Evolutionary conservation across 2,888 invertebrate genomes (phyloP).

Genomic region (Ophioninae sp.): DNA sequence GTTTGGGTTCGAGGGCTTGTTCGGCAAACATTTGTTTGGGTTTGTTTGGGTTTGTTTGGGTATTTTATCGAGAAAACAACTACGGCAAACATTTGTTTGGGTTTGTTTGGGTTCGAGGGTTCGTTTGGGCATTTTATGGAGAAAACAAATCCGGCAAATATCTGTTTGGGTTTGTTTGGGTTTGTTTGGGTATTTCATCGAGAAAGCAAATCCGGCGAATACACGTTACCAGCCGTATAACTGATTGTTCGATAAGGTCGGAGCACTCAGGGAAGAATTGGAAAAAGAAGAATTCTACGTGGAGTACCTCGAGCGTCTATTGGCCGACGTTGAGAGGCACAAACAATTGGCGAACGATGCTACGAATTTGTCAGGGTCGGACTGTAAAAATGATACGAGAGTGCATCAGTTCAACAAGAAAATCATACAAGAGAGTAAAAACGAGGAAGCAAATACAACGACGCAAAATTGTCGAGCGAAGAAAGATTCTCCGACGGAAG

Average conservation of each 20-base stretch:
- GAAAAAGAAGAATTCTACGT: constrained; percentile 96
- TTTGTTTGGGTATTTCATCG: no score
- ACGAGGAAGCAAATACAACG: constrained; percentile 65
- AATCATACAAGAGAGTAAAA: constrained; percentile 38
- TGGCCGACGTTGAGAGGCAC: constrained; percentile 93
- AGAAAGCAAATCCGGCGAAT: no score
- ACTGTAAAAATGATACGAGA: constrained; percentile 80
- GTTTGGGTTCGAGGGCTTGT: no score
- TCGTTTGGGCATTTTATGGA: no score
- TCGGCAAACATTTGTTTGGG: no score
- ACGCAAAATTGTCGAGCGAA: constrained; percentile 73
- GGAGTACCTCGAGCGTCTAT: constrained; percentile 91
- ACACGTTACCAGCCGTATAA: neutral
- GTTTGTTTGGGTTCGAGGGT: no score
- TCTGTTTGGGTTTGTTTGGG: no score
- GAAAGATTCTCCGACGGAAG: constrained; percentile 28
- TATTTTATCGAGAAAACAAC: no score
- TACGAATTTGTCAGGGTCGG: constrained; percentile 80
- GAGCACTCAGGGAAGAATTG: constrained; percentile 90
- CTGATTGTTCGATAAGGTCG: constrained; percentile 80
- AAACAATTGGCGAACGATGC: constrained; percentile 80
- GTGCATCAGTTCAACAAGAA: constrained; percentile 24
- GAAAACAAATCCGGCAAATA: no score
- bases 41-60: no score
- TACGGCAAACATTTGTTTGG: no score